These are phyloP conservation scores for Pelobates cultripes DNA, from an alignment of 2,797 vertebrate species.

Conservation along the genomic window DNA sequence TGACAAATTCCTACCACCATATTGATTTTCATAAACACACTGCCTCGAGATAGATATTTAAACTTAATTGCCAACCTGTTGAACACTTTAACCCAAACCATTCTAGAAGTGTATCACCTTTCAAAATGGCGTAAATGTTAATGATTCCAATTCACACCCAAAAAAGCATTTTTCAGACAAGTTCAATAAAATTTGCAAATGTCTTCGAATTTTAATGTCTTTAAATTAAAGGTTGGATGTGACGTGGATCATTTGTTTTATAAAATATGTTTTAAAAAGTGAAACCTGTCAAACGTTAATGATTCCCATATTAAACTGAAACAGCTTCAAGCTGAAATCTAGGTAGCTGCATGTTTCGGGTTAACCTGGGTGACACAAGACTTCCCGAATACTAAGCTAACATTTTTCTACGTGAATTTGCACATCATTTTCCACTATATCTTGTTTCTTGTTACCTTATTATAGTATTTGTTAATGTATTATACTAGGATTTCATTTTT, in stretches of 20 bases:
- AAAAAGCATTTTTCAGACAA: conserved; percentile 32
- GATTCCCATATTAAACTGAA: conserved; percentile 67
- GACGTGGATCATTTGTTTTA: conserved; percentile 50
- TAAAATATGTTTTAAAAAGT: conserved; percentile 65
- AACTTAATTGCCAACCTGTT: not conserved
- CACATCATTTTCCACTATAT: too few relatives aligned
- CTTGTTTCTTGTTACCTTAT: too few relatives aligned
- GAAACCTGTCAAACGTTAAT: conserved; percentile 67
- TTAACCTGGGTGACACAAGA: conserved; percentile 46
- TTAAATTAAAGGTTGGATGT: conserved; percentile 16
- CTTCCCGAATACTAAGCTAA: conserved; percentile 25
- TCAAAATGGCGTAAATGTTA: not conserved
- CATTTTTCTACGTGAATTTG: not conserved
- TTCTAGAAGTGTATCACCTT: not conserved
- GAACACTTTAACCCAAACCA: not conserved
- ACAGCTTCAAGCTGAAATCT: conserved; percentile 41
- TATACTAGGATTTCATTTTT: too few relatives aligned
- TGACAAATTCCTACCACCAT: not conserved
- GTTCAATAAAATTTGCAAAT: conserved; percentile 24
- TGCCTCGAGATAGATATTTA: not conserved
- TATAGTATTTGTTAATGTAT: too few relatives aligned
- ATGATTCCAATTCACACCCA: conserved; percentile 19
- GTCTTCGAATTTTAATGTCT: not conserved
- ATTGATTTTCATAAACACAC: not conserved
- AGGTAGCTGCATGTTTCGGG: conserved; percentile 47